phyloP scores from a whole-genome alignment of 92 coral and sea anemone genomes.

The Desmophyllum pertusum region DNA sequence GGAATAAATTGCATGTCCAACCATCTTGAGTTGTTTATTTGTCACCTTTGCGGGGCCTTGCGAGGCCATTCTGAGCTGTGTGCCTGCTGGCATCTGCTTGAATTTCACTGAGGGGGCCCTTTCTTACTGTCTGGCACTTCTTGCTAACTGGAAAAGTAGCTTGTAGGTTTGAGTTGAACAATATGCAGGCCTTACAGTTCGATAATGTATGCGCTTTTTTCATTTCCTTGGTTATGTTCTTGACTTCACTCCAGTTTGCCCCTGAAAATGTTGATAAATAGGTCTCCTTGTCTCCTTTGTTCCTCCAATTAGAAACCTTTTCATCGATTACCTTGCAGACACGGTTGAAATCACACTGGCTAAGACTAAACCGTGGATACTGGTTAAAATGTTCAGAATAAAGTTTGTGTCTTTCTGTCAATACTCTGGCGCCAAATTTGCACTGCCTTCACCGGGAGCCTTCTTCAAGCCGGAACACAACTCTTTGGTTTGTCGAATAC shows the following conservation, averaged over 20 bases:
- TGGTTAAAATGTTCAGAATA: slow-evolving; percentile 28
- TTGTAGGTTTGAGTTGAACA: slow-evolving; percentile 24
- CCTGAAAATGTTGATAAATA: slow-evolving; percentile 13
- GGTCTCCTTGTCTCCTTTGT: slow-evolving; percentile 22
- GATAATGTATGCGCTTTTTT: slow-evolving; percentile 31
- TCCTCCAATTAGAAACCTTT: slow-evolving; percentile 26
- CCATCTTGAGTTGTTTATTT: slow-evolving; percentile 35
- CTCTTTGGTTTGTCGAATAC: slow-evolving; percentile 41
- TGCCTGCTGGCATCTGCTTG: slow-evolving; percentile 5
- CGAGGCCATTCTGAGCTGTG: slow-evolving; percentile 20
- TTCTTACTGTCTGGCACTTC: background rate
- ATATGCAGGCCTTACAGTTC: slow-evolving; percentile 36
- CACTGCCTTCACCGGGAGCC: slow-evolving; percentile 25
- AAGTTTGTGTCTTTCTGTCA: slow-evolving; percentile 29
- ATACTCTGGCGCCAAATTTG: slow-evolving; percentile 34
- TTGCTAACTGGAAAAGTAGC: slow-evolving; percentile 15
- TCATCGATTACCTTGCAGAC: slow-evolving; percentile 30
- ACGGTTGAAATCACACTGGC: slow-evolving; percentile 20
- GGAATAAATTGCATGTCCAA: slow-evolving; percentile 37
- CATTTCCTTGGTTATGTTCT: slow-evolving; percentile 32
- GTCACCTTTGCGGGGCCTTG: background rate
- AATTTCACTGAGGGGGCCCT: slow-evolving; percentile 17
- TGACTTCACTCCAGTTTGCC: slow-evolving; percentile 21
- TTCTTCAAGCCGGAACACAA: slow-evolving; percentile 34
- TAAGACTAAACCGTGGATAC: slow-evolving; percentile 11